Base-by-base conservation (phyloP, 2,113 vertebrate genomes). In the Myrmecophaga tridactyla region DNA sequence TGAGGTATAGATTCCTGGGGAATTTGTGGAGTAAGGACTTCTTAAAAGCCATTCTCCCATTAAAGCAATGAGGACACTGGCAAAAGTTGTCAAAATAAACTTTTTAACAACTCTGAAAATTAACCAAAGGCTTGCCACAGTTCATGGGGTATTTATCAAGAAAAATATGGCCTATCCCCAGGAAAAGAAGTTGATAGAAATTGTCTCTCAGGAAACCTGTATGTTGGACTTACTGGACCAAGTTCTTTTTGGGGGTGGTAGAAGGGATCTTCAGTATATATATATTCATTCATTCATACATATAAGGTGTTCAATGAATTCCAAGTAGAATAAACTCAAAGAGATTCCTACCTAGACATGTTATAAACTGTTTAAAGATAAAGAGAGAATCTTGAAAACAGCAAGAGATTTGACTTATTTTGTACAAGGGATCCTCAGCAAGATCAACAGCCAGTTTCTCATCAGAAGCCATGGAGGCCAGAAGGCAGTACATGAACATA, bases 361-460 rank as follows among this genome's bases (percentile, higher is more conserved):
- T 56, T 20, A 53, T 53, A 72, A 63, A 65, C 10, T 31, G 17
- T 41, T 18, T 53, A n/a, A 63, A 36, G 25, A 17, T 5, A 41
- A 36, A 34, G 63, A 65, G 13, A 34, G 31, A 90, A 69, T 58
- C 56, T n/a, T 73, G 70, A 81, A 86, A 90, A 27, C n/a, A 82
- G 39, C 27, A 31, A 73, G 21, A 86, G 27, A 51, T 75, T 34
- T 53, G 11, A 25, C 29, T 34, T 36, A 46, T 82, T 5, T 36
- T 13, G 12, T 7, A 6, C 6, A 63, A 85, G 58, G 60, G 23
- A 12, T 41, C 39, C 41, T 67, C 41, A 31, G 31, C 63, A 63
- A 77, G 29, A 60, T 94, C 43, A 76, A 58, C n/a, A 65, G 21
- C 69, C 65, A 14, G 34, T 94, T 94, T 94, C 46, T 86, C 51